Percentiles rank a stretch among this genome's conserved stretches.
phyloP scores from a whole-genome alignment of 2,797 vertebrate species.

The Crossoptilon crossoptilon region DNA sequence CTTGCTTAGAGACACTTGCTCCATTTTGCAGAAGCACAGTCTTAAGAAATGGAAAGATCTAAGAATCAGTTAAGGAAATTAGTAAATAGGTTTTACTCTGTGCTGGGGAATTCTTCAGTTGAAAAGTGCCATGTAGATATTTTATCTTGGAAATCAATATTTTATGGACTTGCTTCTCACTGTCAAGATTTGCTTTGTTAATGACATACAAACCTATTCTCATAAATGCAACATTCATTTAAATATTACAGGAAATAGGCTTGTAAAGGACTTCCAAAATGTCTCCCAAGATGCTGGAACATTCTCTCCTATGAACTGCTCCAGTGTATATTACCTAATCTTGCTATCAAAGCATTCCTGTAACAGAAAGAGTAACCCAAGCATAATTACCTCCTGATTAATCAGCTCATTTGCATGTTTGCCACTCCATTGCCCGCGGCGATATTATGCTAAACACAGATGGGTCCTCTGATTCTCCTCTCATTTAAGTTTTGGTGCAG shows the following conservation, averaged over 20 bases:
- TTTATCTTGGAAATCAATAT: conserved; percentile 51
- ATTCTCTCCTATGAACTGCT: background rate
- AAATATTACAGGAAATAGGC: conserved; percentile 23
- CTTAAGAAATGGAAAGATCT: background rate
- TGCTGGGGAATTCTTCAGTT: background rate
- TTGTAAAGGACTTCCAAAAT: conserved; percentile 48
- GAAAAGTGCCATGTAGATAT: background rate
- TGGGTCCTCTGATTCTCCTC: conserved; percentile 32
- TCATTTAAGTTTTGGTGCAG: conserved; percentile 38
- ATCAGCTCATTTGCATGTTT: conserved; percentile 54
- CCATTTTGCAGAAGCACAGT: background rate
- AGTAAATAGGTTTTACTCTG: background rate
- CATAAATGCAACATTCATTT: conserved; percentile 29
- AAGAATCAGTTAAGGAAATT: conserved; percentile 12
- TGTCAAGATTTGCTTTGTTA: conserved; percentile 30
- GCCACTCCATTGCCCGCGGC: conserved; percentile 26
- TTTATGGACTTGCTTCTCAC: conserved; percentile 47
- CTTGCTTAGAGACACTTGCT: background rate
- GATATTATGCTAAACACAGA: conserved; percentile 28
- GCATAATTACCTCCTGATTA: conserved; percentile 40
- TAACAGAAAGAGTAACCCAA: conserved; percentile 25
- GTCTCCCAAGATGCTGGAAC: background rate
- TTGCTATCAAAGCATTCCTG: conserved; percentile 42
- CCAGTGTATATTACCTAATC: background rate
- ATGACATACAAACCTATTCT: conserved; percentile 20